These are phyloP conservation scores for Eueides isabella DNA, from an alignment of 1,140 invertebrate genomes.

Conservation along the genomic window DNA sequence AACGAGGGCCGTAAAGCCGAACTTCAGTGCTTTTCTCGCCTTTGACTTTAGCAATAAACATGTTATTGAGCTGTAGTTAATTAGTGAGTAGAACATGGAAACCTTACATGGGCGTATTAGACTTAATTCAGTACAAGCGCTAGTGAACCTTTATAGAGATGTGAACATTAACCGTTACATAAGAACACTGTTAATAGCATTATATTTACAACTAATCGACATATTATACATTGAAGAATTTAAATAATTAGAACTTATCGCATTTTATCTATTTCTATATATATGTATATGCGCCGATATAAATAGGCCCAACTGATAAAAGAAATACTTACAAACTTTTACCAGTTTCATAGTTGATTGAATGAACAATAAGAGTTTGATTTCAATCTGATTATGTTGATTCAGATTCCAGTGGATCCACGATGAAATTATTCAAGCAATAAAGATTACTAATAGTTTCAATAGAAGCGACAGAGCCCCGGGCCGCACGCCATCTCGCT, in stretches of 20 bases:
- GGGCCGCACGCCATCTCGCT: conserved; percentile 63
- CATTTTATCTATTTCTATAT: not conserved
- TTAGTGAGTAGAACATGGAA: conserved; percentile 16
- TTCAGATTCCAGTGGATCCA: conserved; percentile 38
- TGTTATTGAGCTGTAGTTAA: conserved; percentile 11
- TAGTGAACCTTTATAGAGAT: conserved; percentile 10
- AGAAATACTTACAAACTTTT: conserved; percentile 2
- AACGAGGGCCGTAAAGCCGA: not conserved
- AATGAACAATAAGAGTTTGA: conserved; percentile 21
- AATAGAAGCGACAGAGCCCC: conserved; percentile 52
- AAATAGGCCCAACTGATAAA: not conserved
- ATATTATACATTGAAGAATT: not conserved
- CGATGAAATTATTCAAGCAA: conserved; percentile 48
- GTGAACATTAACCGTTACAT: conserved; percentile 1
- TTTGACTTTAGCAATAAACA: conserved; percentile 14
- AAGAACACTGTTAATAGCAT: conserved; percentile 1
- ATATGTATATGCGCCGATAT: not conserved
- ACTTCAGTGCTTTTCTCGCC: conserved; percentile 2
- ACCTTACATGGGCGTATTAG: conserved; percentile 6
- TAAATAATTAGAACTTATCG: not conserved
- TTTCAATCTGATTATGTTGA: conserved; percentile 34
- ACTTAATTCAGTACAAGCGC: conserved; percentile 2
- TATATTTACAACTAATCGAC: not conserved
- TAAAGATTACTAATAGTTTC: conserved; percentile 58
- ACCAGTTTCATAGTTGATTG: conserved; percentile 16